Evolutionary conservation across 2,797 vertebrate genomes (phyloP), one percentile per base, ranked within the genome.

Genomic region (Anguilla anguilla): DNA sequence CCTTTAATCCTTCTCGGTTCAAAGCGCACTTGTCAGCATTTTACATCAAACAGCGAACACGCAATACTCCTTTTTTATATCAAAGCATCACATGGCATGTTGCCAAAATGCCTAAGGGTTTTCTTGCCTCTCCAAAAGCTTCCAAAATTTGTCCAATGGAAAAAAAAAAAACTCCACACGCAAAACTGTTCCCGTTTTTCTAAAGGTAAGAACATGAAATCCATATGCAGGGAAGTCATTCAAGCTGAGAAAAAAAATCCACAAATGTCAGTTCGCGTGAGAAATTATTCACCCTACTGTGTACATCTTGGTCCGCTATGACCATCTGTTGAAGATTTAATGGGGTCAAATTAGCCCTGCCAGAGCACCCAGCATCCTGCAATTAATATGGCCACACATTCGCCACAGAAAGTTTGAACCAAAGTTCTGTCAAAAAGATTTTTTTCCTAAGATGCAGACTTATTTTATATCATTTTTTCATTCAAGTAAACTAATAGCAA

Each of bases 21-120:
- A 82, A 82, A 82, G 79, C 39, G 39, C 77, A 81, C 46, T n/a
- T 43, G 72, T 43, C 72, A 77, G 35, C 72, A 43, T 77, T 82
- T 49, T n/a, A 82, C 79, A 82, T 82, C 79, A 82, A 82, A 82
- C 79, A 11, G 7, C 10, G 79, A 82, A 51, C 43, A 82, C 9
- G 10, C 6, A 51, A 82, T 55, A 59, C 1, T 59, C 17, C 51
- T 57, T 84, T 84, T 84, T 55, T 57, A 57, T 25, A 84, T 55
- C 11, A 84, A 57, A 84, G n/a, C 51, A 31, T 35, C 31, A 84
- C 25, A 31, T 57, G 51, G 83, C 83, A 84, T 35, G 11, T 31
- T 55, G 35, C 53, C 83, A 84, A 35, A 25, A 84, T 84, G 55
- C 83, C 79, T 25, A 49, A 25, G 46, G 79, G 43, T 22, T 82